These are phyloP conservation scores for Sigmodon hispidus DNA, from an alignment of 2,113 vertebrate species.

Conservation along the genomic window DNA sequence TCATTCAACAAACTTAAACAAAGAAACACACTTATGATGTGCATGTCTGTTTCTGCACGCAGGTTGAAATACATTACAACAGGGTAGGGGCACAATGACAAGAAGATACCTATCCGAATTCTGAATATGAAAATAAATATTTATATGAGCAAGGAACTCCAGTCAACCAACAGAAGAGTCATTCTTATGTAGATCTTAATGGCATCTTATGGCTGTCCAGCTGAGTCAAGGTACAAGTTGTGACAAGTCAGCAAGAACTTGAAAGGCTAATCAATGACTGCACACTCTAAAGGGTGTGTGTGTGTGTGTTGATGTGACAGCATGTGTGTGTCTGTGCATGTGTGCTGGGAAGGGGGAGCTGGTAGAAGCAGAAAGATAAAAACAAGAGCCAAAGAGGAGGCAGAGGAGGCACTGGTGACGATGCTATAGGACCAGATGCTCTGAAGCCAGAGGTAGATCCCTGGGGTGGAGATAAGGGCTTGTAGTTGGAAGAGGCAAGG, in stretches of 20 bases:
- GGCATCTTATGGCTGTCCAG: neutral
- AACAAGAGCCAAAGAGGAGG: neutral
- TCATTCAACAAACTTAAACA: constrained; percentile 17
- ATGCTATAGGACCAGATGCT: neutral
- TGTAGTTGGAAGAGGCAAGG: neutral
- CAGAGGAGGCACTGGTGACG: neutral
- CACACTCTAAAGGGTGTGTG: neutral
- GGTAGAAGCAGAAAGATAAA: neutral
- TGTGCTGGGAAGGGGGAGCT: neutral
- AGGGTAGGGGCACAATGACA: neutral
- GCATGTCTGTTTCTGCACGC: neutral
- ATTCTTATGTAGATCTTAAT: neutral
- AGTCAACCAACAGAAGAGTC: neutral
- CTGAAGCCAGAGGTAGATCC: neutral
- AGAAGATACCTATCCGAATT: neutral
- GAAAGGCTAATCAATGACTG: neutral
- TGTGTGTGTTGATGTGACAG: neutral
- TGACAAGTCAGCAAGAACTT: neutral
- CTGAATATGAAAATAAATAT: constrained; percentile 18
- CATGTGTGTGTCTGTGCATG: neutral
- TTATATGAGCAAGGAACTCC: neutral
- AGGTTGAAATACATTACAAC: neutral
- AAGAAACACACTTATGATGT: neutral
- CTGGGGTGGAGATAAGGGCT: neutral
- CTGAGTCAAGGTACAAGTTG: neutral